Evolutionary conservation across 2,113 vertebrate species (phyloP).

Genomic region (Myrmecobius fasciatus): DNA sequence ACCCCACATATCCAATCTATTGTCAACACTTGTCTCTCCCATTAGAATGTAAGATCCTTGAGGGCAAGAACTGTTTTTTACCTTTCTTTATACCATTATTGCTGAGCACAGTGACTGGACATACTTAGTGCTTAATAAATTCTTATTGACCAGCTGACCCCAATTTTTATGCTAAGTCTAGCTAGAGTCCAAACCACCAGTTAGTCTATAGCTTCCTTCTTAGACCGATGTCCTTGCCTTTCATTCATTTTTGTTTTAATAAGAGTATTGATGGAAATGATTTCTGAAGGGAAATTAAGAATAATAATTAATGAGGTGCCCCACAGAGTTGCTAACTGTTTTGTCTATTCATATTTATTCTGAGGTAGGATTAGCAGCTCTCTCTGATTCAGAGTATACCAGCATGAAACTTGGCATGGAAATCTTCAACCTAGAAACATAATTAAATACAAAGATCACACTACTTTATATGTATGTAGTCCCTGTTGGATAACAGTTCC

Average conservation of each 20-base stretch:
- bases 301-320: constrained; percentile 62
- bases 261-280: constrained; percentile 64
- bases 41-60: not conserved
- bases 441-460: constrained; percentile 53
- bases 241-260: constrained; percentile 51
- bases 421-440: constrained; percentile 40
- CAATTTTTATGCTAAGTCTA: not conserved
- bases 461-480: constrained; percentile 36
- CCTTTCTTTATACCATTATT: not conserved
- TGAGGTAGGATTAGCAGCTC: not conserved
- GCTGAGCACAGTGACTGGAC: not conserved
- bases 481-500: constrained; percentile 63
- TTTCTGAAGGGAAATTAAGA: constrained; percentile 69
- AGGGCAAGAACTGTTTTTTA: not conserved
- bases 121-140: not conserved
- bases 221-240: constrained; percentile 29
- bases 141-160: not conserved
- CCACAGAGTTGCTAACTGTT: constrained; percentile 58
- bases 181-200: not conserved
- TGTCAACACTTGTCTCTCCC: not conserved
- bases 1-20: not conserved
- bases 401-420: constrained; percentile 50
- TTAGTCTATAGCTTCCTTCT: constrained; percentile 42
- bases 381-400: constrained; percentile 47
- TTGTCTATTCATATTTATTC: constrained; percentile 54